Percentiles rank a stretch among this genome's conserved stretches.
phyloP scores from a whole-genome alignment of 2,113 vertebrate genomes.

The Tragelaphus scriptus region DNA sequence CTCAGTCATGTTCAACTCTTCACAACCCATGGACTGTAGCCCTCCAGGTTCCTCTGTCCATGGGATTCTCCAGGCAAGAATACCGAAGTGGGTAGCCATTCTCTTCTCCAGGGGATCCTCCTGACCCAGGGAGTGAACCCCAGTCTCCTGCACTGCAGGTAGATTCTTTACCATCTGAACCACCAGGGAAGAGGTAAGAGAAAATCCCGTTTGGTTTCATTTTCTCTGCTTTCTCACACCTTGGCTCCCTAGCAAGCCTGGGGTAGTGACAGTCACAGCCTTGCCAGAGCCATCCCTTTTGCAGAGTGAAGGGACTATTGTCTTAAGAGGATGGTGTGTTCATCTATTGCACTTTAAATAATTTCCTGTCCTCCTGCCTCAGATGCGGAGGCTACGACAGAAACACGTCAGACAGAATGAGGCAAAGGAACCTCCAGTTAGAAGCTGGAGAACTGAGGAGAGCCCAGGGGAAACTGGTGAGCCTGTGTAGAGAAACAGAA shows the following conservation, averaged over 20 bases:
- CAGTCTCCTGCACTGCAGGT: neutral
- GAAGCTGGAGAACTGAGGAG: neutral
- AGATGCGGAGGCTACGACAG: neutral
- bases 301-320: neutral
- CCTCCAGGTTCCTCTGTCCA: neutral
- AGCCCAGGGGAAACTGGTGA: neutral
- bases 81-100: neutral
- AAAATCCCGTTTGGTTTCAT: neutral
- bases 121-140: neutral
- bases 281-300: fast-evolving
- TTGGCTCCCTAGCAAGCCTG: no score
- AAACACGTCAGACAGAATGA: neutral
- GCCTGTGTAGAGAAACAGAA: neutral
- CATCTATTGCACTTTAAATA: neutral
- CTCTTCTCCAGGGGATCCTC: neutral
- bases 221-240: neutral
- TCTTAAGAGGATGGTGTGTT: neutral
- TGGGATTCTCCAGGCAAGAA: neutral
- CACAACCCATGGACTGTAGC: neutral
- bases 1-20: neutral
- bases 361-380: neutral
- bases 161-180: neutral
- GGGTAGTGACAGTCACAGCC: neutral
- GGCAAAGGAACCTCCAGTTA: neutral
- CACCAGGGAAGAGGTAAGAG: neutral